Evolutionary conservation across 2,797 vertebrate species (phyloP).

Genomic region (Cyprinodon diabolis): DNA sequence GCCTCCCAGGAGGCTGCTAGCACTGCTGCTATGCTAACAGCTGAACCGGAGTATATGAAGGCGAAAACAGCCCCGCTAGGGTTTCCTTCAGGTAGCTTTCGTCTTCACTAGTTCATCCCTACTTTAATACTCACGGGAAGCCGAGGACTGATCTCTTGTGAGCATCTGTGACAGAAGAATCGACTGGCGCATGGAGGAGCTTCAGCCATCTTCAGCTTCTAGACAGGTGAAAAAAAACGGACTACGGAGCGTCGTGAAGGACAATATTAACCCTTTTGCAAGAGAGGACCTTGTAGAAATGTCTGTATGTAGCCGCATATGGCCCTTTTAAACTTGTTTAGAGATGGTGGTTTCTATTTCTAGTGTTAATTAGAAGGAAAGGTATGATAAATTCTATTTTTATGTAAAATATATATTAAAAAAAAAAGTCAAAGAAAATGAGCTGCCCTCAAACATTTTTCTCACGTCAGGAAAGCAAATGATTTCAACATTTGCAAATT

Average conservation of each 20-base stretch:
- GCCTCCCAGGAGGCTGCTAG: conserved; percentile 37
- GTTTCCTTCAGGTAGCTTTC: not conserved
- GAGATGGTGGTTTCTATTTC: not conserved
- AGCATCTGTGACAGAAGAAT: conserved; percentile 96
- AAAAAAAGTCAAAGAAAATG: no score
- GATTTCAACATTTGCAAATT: no score
- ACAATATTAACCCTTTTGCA: conserved; percentile 42
- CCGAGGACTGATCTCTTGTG: conserved; percentile 90
- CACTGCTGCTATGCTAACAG: conserved; percentile 57
- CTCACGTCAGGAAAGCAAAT: no score
- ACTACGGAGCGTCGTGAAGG: conserved; percentile 66
- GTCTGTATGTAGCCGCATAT: not conserved
- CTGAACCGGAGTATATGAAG: not conserved
- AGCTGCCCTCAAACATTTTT: no score
- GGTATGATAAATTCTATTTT: not conserved
- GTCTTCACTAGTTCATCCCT: not conserved
- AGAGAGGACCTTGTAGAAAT: not conserved
- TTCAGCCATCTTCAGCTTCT: conserved; percentile 90
- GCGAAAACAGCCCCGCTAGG: not conserved
- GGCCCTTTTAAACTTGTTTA: not conserved
- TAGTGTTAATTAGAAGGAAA: not conserved
- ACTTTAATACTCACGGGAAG: conserved; percentile 85
- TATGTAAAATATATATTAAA: no score
- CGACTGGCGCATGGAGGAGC: conserved; percentile 89
- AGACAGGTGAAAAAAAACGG: conserved; percentile 36